A percentile compares a stretch with the other conserved stretches of the same genome.
Evolutionary conservation across 2,113 vertebrate species (phyloP).

Genomic region (Eclectus roratus): DNA sequence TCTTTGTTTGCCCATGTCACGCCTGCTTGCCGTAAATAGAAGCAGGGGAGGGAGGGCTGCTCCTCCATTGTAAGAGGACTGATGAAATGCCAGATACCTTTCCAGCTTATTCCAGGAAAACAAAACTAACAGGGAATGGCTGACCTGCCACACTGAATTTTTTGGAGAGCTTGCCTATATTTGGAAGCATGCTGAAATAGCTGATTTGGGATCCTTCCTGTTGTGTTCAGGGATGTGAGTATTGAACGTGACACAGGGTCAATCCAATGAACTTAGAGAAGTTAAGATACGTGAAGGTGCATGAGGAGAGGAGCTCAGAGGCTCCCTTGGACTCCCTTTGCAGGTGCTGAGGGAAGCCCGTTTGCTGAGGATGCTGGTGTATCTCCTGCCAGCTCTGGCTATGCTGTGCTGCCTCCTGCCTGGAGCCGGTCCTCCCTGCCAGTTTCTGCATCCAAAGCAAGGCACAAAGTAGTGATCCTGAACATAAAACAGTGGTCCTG

Average conservation of each 20-base stretch:
- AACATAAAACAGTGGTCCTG: background rate
- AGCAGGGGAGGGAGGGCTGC: background rate
- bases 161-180: background rate
- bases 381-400: background rate
- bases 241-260: rapidly evolving
- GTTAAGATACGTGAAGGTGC: rapidly evolving
- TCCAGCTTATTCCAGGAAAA: background rate
- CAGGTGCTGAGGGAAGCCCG: rapidly evolving
- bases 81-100: background rate
- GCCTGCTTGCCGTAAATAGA: rapidly evolving
- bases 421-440: background rate
- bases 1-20: background rate
- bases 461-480: background rate
- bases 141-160: background rate
- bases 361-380: background rate
- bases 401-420: background rate
- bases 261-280: rapidly evolving
- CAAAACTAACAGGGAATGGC: background rate
- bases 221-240: rapidly evolving
- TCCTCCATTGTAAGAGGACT: background rate
- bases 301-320: background rate
- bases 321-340: background rate
- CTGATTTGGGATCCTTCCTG: background rate
- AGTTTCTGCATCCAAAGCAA: background rate
- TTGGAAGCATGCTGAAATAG: background rate